phyloP scores from a whole-genome alignment of 2,888 invertebrate genomes.

The Mesoligia furuncula region DNA sequence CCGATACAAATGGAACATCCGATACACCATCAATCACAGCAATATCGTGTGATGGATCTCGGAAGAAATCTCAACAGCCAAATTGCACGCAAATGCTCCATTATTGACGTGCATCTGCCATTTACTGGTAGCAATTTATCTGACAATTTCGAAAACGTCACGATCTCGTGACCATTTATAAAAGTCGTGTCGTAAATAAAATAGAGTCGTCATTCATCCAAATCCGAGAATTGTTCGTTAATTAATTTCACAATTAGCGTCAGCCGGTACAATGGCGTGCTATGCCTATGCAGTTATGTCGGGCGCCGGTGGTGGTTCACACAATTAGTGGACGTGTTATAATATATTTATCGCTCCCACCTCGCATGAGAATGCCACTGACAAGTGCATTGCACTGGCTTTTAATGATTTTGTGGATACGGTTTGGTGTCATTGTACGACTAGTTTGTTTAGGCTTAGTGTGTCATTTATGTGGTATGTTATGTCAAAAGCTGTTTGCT shows the following conservation, averaged over 20 bases:
- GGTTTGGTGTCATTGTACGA: conserved; percentile 37
- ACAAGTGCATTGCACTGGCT: conserved; percentile 67
- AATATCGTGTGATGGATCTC: conserved; percentile 16
- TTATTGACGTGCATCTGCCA: conserved; percentile 20
- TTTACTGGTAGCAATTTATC: conserved; percentile 31
- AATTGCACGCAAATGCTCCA: conserved; percentile 37
- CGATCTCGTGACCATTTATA: conserved; percentile 32
- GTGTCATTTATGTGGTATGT: background rate
- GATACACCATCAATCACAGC: conserved; percentile 26
- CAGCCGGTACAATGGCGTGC: conserved; percentile 58
- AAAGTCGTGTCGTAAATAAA: conserved; percentile 23
- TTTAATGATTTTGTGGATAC: conserved; percentile 44
- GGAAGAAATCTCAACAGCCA: conserved; percentile 23
- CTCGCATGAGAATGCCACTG: conserved; percentile 63
- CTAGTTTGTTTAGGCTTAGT: conserved; percentile 10
- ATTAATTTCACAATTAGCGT: conserved; percentile 60
- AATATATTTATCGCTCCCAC: conserved; percentile 68
- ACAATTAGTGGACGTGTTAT: conserved; percentile 69
- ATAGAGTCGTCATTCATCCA: conserved; percentile 44
- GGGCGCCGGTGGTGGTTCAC: conserved; percentile 67
- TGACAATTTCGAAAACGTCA: conserved; percentile 25
- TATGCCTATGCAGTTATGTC: conserved; percentile 57
- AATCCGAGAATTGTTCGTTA: conserved; percentile 55
- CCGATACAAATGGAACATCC: conserved; percentile 11
- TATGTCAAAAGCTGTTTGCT: background rate